Base-by-base conservation (phyloP, 1,140 invertebrate species). In the Neodiprion fabricii region DNA sequence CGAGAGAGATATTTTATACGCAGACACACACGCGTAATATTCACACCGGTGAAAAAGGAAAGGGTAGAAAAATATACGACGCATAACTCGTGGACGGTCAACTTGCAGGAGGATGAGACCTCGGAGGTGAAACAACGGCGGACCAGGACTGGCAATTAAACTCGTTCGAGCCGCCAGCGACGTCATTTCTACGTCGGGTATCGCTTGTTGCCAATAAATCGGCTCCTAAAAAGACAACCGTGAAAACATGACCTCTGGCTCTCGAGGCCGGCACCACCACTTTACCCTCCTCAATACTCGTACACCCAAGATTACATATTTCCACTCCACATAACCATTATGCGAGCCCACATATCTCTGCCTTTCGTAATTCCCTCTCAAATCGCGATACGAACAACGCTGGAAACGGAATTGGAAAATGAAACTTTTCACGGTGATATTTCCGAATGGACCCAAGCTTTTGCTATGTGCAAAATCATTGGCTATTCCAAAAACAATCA, bases 151-250 rank as follows among this genome's bases (percentile, higher is more conserved):
- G 53, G 53, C 53, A 61, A 61, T 61, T 61, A 61, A 61, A 17
- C 53, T 61, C 53, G 53, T 61, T 40, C 11, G 53, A 17, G 53
- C 53, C 53, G 11, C 53, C 53, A 61, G 53, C 53, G 53, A 61
- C 53, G 53, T 61, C 53, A 61, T 61, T 61, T 61, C 53, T 5
- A 61, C 53, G 53, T 61, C 53, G 53, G n/a, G 53, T 14, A 61
- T 61, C 53, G 53, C 53, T 61, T 61, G 53, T 61, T 61, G 53
- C 53, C 53, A 61, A 61, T 61, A 61, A 61, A 61, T 61, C 53
- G 53, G 8, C 53, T 9, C 53, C 53, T 61, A 61, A 61, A 61
- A 61, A 61, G 53, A 61, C 53, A 61, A 61, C 53, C 53, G 53
- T 61, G 53, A 61, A 61, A 61, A 61, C 53, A 61, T 61, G 5